A percentile compares a stretch with the other conserved stretches of the same genome.
These are phyloP conservation scores for Drosophila dives DNA, from an alignment of 2,888 invertebrate genomes.

Conservation along the genomic window DNA sequence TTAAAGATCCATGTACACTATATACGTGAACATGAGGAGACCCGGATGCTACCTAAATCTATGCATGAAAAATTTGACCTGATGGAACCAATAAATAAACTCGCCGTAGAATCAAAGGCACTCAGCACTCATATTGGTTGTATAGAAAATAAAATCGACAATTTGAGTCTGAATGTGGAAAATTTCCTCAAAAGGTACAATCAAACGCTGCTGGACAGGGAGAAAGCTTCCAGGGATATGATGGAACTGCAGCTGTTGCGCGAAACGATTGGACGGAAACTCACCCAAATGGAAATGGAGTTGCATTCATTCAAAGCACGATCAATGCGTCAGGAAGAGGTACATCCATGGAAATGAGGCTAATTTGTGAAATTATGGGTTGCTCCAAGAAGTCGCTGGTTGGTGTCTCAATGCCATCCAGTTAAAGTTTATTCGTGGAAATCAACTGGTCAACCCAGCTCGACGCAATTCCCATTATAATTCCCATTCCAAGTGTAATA, in stretches of 20 bases:
- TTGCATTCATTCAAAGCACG: constrained; percentile 26
- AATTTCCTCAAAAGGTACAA: constrained; percentile 29
- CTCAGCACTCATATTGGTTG: constrained; percentile 7
- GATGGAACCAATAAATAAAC: constrained; percentile 16
- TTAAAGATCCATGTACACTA: constrained; percentile 48
- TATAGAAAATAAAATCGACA: constrained; percentile 31
- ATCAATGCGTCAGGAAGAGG: constrained; percentile 16
- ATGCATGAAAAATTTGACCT: background rate
- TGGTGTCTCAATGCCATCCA: background rate
- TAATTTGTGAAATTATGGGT: constrained; percentile 34
- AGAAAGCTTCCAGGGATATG: constrained; percentile 40
- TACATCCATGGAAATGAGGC: constrained; percentile 22
- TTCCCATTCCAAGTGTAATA: constrained; percentile 17
- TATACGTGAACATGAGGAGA: background rate
- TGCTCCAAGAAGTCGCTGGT: background rate
- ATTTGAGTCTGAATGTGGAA: constrained; percentile 25
- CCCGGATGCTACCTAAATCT: background rate
- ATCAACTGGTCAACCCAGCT: constrained; percentile 8
- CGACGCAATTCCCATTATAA: constrained; percentile 27
- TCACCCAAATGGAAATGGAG: constrained; percentile 42
- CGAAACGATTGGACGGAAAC: constrained; percentile 29
- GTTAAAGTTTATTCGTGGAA: background rate
- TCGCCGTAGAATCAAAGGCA: constrained; percentile 10
- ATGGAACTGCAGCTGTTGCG: constrained; percentile 31
- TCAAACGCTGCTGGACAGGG: constrained; percentile 14